These are phyloP conservation scores for Conomelus anceps DNA, from an alignment of 2,888 invertebrate genomes.

Conservation along the genomic window DNA sequence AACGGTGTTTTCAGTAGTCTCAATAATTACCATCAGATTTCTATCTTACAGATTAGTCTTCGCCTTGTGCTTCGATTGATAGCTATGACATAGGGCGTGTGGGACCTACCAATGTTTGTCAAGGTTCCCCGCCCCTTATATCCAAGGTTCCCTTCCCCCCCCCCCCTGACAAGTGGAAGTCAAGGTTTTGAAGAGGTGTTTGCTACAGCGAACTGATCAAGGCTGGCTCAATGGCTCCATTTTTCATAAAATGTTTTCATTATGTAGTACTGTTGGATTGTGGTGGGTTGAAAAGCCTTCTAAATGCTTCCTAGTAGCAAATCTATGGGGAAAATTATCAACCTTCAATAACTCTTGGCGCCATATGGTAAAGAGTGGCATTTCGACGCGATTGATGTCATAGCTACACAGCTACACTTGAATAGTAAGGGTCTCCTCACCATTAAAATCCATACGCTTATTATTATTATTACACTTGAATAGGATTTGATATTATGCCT, in stretches of 20 bases:
- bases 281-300: background rate
- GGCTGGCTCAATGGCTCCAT: background rate
- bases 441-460: no score
- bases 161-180: background rate
- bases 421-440: no score
- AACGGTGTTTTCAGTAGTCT: background rate
- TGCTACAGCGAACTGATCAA: background rate
- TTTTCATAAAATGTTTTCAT: background rate
- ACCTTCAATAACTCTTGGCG: background rate
- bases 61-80: background rate
- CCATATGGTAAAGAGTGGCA: background rate
- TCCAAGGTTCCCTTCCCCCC: background rate
- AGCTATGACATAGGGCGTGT: background rate
- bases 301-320: background rate
- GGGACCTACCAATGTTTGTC: background rate
- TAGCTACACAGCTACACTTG: no score
- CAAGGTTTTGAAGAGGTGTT: background rate
- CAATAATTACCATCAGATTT: background rate
- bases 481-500: no score
- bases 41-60: background rate
- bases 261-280: background rate
- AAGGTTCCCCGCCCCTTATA: background rate
- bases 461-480: no score
- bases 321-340: background rate
- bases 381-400: no score